These are phyloP conservation scores for Stenodera caucasica DNA, from an alignment of 2,888 invertebrate species.

Conservation along the genomic window DNA sequence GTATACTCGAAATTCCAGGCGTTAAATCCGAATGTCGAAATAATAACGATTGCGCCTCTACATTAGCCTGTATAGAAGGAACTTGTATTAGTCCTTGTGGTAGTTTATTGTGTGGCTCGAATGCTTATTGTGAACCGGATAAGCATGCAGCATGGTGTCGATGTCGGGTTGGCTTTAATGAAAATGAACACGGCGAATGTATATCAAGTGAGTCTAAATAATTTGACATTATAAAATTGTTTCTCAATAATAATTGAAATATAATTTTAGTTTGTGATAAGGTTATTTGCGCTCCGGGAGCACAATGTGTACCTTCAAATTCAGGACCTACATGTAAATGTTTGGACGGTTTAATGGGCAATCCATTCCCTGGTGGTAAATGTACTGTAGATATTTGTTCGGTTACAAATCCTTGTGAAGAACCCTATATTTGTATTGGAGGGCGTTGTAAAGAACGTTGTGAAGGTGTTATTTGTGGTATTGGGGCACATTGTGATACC, in stretches of 20 bases:
- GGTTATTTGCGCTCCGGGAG: slow-evolving; percentile 78
- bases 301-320: slow-evolving; percentile 82
- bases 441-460: slow-evolving; percentile 89
- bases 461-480: slow-evolving; percentile 82
- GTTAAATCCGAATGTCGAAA: slow-evolving; percentile 67
- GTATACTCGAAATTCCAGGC: slow-evolving; percentile 62
- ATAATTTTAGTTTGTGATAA: slow-evolving; percentile 68
- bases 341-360: slow-evolving; percentile 81
- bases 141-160: slow-evolving; percentile 88
- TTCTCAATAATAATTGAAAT: not conserved
- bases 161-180: slow-evolving; percentile 79
- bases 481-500: slow-evolving; percentile 84
- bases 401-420: slow-evolving; percentile 72
- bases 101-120: slow-evolving; percentile 75
- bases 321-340: slow-evolving; percentile 88
- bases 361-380: slow-evolving; percentile 88
- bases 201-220: slow-evolving; percentile 68
- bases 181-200: slow-evolving; percentile 79
- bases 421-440: slow-evolving; percentile 80
- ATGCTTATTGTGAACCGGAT: slow-evolving; percentile 85
- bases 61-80: slow-evolving; percentile 75
- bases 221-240: not conserved
- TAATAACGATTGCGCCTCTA: slow-evolving; percentile 79
- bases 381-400: slow-evolving; percentile 84
- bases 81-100: slow-evolving; percentile 82